Evolutionary conservation across 2,888 invertebrate species (phyloP).

Genomic region (Rugalucina vietnamica): DNA sequence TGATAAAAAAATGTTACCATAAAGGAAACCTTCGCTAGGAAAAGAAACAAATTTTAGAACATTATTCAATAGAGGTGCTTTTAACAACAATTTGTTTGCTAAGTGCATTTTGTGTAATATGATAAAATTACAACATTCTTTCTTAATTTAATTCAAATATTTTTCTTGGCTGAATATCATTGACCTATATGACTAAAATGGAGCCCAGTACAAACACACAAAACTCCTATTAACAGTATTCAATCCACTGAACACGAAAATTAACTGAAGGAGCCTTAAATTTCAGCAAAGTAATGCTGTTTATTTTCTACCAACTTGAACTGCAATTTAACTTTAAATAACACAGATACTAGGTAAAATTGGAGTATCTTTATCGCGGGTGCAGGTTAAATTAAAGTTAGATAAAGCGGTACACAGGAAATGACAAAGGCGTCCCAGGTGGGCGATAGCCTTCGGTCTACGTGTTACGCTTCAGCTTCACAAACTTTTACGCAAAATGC

Average conservation of each 20-base stretch:
- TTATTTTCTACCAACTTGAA: too few relatives aligned
- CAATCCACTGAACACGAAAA: background rate
- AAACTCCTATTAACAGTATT: background rate
- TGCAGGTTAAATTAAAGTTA: background rate
- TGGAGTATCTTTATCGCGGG: conserved; percentile 1
- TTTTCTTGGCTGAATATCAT: background rate
- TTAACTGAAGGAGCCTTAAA: background rate
- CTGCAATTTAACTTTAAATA: background rate
- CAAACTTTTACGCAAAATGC: too few relatives aligned
- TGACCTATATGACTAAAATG: background rate
- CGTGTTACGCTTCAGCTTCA: background rate
- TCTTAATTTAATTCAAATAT: conserved; percentile 1
- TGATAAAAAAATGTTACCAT: too few relatives aligned
- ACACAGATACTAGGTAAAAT: background rate
- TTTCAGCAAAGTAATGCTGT: too few relatives aligned
- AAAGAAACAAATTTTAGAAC: too few relatives aligned
- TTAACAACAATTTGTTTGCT: background rate
- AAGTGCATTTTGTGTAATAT: background rate
- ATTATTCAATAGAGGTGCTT: too few relatives aligned
- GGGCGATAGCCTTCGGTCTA: background rate
- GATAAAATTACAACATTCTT: background rate
- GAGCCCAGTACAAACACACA: background rate
- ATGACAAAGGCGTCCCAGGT: background rate
- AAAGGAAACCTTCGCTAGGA: too few relatives aligned
- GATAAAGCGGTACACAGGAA: background rate